Percentiles rank a stretch among this genome's conserved stretches.
These are phyloP conservation scores for Pogonocherus hispidulus DNA, from an alignment of 2,888 invertebrate genomes.

Conservation along the genomic window DNA sequence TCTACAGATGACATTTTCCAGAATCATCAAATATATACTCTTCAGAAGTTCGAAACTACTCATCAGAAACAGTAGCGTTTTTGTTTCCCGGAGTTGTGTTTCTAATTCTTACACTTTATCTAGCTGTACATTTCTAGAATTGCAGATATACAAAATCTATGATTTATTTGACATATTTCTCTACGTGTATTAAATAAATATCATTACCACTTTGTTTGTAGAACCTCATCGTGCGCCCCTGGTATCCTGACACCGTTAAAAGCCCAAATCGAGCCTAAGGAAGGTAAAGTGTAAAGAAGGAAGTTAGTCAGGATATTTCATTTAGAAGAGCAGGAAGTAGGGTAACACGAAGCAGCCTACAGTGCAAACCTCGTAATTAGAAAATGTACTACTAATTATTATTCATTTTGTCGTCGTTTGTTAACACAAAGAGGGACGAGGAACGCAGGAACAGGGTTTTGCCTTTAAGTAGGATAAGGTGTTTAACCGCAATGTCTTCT, in stretches of 20 bases:
- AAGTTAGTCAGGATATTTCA: constrained; percentile 54
- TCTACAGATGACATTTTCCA: no score
- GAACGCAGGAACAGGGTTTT: constrained; percentile 45
- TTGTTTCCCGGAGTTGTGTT: no score
- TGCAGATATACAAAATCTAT: no score
- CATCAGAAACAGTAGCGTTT: no score
- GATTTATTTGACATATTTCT: no score
- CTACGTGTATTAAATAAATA: no score
- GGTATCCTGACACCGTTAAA: constrained; percentile 48
- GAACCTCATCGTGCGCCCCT: neutral
- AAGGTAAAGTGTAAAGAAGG: constrained; percentile 62
- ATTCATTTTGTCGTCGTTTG: constrained; percentile 60
- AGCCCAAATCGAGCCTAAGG: constrained; percentile 65
- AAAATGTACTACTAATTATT: constrained; percentile 61
- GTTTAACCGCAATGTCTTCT: constrained; percentile 37
- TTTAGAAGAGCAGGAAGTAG: constrained; percentile 39
- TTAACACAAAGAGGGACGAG: constrained; percentile 47
- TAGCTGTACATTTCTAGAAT: no score
- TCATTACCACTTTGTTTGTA: neutral
- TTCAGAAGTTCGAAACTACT: no score
- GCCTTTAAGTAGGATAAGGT: constrained; percentile 32
- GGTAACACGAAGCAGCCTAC: constrained; percentile 33
- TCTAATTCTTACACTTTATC: no score
- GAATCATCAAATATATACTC: no score
- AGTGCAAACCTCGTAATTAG: constrained; percentile 58